phyloP scores from a whole-genome alignment of 1,140 invertebrate species.

The Lucilia cuprina region DNA sequence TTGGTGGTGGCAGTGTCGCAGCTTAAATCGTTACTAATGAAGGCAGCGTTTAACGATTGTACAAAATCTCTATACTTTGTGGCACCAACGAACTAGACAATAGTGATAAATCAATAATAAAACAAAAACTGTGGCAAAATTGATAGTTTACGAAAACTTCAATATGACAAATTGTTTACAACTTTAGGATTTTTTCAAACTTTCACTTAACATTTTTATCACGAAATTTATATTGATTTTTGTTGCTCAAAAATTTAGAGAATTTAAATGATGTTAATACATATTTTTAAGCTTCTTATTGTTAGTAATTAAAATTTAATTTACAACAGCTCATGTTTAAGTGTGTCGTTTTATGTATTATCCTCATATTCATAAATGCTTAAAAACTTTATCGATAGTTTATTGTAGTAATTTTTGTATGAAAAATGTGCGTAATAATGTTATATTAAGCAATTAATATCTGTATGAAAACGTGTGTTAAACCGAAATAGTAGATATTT shows the following conservation, averaged over 20 bases:
- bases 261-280: neutral
- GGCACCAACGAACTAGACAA: neutral
- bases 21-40: neutral
- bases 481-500: too few relatives aligned
- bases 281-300: neutral
- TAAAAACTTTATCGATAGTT: too few relatives aligned
- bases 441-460: too few relatives aligned
- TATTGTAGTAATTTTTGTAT: too few relatives aligned
- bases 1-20: neutral
- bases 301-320: neutral
- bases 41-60: neutral
- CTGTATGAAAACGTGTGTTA: too few relatives aligned
- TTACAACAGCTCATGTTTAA: neutral
- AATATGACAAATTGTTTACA: neutral
- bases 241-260: neutral
- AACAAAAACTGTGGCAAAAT: neutral
- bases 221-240: neutral
- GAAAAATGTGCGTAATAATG: too few relatives aligned
- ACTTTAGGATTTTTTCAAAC: neutral
- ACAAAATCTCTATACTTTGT: neutral
- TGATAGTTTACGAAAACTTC: neutral
- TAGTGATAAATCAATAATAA: neutral
- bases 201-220: neutral
- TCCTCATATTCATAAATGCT: too few relatives aligned
- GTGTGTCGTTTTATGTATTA: too few relatives aligned